These are phyloP conservation scores for Ophiodon elongatus DNA, from an alignment of 2,113 vertebrate genomes.

Conservation along the genomic window DNA sequence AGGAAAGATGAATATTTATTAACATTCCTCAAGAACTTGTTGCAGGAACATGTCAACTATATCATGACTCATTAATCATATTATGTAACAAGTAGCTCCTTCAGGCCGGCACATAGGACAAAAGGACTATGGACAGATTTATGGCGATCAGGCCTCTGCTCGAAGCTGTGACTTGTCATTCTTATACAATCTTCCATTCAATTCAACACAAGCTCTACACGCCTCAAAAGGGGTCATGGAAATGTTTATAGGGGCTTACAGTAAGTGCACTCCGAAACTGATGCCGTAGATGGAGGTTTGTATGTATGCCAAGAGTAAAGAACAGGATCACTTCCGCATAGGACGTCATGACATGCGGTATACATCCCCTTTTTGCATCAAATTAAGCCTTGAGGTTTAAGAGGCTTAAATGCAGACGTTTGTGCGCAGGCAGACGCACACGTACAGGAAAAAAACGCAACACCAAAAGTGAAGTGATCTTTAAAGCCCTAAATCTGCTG, in stretches of 20 bases:
- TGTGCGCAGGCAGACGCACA: neutral
- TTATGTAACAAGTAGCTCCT: conserved; percentile 55
- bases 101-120: conserved; percentile 4
- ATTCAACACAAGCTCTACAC: neutral
- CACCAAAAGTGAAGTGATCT: conserved; percentile 28
- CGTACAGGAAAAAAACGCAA: neutral
- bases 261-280: neutral
- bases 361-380: conserved; percentile 30
- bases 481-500: conserved; percentile 46
- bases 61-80: conserved; percentile 55
- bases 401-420: conserved; percentile 51
- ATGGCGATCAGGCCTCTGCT: conserved; percentile 11
- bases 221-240: conserved; percentile 9
- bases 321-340: neutral
- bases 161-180: conserved; percentile 1
- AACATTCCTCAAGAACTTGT: conserved; percentile 47
- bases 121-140: conserved; percentile 4
- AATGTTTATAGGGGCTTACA: conserved; percentile 21
- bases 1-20: conserved; percentile 56
- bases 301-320: conserved; percentile 5
- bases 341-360: conserved; percentile 11
- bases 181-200: conserved; percentile 6
- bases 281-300: conserved; percentile 24
- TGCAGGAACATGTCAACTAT: conserved; percentile 51
- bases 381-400: conserved; percentile 46